Percentiles rank a stretch among this genome's conserved stretches.
Conservation (phyloP, 2,797 vertebrate genomes). For the Catostomus latipinnis region DNA sequence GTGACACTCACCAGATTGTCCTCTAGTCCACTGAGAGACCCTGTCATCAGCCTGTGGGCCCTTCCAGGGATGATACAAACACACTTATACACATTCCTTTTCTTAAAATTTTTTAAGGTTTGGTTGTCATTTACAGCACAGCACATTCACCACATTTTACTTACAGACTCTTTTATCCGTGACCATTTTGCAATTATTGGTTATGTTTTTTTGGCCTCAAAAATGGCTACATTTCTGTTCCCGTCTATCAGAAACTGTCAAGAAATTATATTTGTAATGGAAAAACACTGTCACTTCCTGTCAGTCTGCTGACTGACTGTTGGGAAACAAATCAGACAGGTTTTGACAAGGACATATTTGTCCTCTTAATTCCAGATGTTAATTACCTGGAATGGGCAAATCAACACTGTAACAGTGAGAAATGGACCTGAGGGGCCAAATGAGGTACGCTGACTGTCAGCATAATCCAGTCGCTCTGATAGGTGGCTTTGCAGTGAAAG, state of each 20-base stretch:
- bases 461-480: slow-evolving; percentile 58
- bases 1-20: slow-evolving; percentile 63
- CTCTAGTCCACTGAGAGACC: slow-evolving; percentile 59
- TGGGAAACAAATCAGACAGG: neutral
- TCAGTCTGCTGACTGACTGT: neutral
- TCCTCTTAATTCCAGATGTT: slow-evolving; percentile 11
- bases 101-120: slow-evolving; percentile 32
- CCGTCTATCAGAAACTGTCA: neutral
- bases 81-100: slow-evolving; percentile 17
- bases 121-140: slow-evolving; percentile 45
- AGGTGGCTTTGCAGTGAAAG: slow-evolving; percentile 51
- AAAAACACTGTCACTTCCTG: neutral
- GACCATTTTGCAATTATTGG: neutral
- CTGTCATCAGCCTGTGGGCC: slow-evolving; percentile 60
- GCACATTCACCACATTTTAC: neutral
- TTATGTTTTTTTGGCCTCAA: neutral
- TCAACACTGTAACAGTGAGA: slow-evolving; percentile 23
- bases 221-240: neutral
- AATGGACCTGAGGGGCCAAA: slow-evolving; percentile 32
- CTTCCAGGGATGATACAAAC: slow-evolving; percentile 52
- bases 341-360: slow-evolving; percentile 29
- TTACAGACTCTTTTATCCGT: neutral
- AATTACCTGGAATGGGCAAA: slow-evolving; percentile 46
- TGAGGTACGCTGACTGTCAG: slow-evolving; percentile 43
- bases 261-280: neutral